phyloP scores from a whole-genome alignment of 2,113 vertebrate genomes.

The Erythrolamprus reginae region DNA sequence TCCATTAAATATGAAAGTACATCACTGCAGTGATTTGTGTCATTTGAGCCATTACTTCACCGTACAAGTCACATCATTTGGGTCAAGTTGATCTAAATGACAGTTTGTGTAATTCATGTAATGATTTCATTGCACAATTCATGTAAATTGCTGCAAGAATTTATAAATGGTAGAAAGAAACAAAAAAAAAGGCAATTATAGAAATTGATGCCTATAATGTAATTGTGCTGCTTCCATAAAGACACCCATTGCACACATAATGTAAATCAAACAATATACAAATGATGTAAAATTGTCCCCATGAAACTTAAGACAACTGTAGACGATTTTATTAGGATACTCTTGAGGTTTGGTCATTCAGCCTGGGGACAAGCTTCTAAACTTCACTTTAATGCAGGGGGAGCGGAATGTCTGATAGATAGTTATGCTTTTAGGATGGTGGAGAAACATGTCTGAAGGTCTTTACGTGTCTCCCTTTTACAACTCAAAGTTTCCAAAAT shows the following conservation, averaged over 20 bases:
- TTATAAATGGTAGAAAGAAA: neutral
- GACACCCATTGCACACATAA: neutral
- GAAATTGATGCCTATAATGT: neutral
- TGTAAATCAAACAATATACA: neutral
- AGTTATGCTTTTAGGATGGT: neutral
- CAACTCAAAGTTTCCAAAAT: neutral
- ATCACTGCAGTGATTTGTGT: neutral
- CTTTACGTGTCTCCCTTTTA: neutral
- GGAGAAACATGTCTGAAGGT: neutral
- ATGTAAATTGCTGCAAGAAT: neutral
- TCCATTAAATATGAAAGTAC: neutral
- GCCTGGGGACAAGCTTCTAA: neutral
- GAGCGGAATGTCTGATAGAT: neutral
- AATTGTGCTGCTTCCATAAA: neutral
- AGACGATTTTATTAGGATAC: neutral
- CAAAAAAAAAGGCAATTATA: neutral
- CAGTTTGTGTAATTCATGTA: neutral
- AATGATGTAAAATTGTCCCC: neutral
- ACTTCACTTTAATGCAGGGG: neutral
- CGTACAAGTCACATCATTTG: neutral
- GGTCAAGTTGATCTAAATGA: neutral
- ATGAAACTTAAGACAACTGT: neutral
- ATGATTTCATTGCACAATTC: neutral
- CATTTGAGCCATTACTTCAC: neutral
- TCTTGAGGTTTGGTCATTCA: neutral